Conservation (phyloP, 35 echinoderm and acorn worm species). For the Holothuria glaberrima region DNA sequence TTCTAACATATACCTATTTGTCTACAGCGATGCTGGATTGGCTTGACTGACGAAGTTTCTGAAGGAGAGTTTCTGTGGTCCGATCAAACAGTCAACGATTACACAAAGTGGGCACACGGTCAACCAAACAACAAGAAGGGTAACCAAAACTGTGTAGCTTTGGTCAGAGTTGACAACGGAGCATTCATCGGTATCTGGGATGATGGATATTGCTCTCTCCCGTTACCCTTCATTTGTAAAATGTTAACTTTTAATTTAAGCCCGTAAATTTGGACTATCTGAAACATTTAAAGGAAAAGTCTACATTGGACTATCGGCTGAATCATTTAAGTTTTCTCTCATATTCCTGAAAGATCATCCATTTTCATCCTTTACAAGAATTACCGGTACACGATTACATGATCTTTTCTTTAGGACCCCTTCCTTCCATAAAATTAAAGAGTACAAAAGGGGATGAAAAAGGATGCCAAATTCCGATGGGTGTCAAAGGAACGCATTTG, state of each 20-base stretch:
- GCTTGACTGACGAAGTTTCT: background rate
- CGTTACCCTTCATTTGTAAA: slow-evolving; percentile 29
- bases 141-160: slow-evolving; percentile 17
- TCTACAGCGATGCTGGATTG: slow-evolving; percentile 5
- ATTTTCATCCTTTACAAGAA: too few species aligned
- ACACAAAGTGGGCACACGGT: background rate
- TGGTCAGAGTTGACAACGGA: background rate
- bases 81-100: background rate
- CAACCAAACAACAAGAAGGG: slow-evolving; percentile 23
- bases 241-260: background rate
- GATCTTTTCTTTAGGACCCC: too few species aligned
- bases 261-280: too few species aligned
- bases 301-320: too few species aligned
- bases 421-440: too few species aligned
- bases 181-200: slow-evolving; percentile 1
- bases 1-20: background rate
- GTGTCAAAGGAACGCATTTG: too few species aligned
- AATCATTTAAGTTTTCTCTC: too few species aligned
- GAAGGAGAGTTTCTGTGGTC: background rate
- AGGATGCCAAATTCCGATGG: too few species aligned
- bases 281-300: too few species aligned
- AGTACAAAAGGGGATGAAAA: too few species aligned
- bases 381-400: too few species aligned
- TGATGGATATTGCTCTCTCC: background rate
- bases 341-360: too few species aligned